Conservation (phyloP, 2,797 vertebrate species). For the Semotilus atromaculatus region DNA sequence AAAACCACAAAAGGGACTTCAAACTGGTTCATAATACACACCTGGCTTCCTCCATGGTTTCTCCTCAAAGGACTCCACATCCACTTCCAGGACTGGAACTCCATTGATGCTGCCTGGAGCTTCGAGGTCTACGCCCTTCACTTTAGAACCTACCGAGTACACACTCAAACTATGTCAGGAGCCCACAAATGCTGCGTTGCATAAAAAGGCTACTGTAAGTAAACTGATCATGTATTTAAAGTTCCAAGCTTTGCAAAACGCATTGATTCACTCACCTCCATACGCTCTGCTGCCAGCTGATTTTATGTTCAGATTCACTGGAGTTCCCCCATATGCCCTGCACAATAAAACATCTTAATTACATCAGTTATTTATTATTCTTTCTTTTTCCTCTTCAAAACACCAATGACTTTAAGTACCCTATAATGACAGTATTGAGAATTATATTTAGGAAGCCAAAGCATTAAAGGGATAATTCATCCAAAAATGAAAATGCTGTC, state of each 20-base stretch:
- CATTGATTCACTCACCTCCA: conserved; percentile 71
- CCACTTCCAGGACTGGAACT: conserved; percentile 91
- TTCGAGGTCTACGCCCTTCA: conserved; percentile 95
- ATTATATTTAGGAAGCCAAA: background rate
- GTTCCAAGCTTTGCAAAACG: no score
- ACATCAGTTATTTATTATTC: background rate
- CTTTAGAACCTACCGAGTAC: conserved; percentile 78
- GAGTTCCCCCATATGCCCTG: conserved; percentile 91
- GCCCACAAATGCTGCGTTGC: background rate
- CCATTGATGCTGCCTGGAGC: conserved; percentile 95
- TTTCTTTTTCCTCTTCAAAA: background rate
- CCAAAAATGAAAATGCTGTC: background rate
- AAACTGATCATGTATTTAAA: background rate
- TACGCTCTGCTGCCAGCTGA: conserved; percentile 88
- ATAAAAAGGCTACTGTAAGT: background rate
- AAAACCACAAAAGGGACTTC: background rate
- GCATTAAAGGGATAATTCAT: background rate
- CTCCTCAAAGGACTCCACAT: conserved; percentile 98
- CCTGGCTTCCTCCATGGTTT: conserved; percentile 99
- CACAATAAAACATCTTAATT: conserved; percentile 6
- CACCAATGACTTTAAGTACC: background rate
- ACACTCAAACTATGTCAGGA: conserved; percentile 21
- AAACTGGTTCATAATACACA: conserved; percentile 59
- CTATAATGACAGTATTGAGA: no score
- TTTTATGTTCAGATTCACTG: conserved; percentile 98